These are phyloP conservation scores for Drosophila murphyi DNA, from an alignment of 1,140 invertebrate species.

Conservation along the genomic window DNA sequence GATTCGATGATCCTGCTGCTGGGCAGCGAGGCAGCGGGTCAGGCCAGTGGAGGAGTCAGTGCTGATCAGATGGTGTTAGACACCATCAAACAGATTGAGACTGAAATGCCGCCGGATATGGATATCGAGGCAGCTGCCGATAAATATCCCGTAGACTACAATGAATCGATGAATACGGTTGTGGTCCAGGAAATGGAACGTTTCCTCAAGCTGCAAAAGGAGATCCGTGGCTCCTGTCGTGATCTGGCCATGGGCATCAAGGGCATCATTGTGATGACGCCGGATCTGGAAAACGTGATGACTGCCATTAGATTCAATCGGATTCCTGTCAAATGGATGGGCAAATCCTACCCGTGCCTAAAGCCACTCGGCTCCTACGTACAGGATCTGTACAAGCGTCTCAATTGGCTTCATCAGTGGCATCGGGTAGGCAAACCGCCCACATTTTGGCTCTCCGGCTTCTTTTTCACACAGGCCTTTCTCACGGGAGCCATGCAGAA, in stretches of 20 bases:
- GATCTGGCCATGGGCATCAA: slow-evolving; percentile 93
- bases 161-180: slow-evolving; percentile 97
- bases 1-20: slow-evolving; percentile 87
- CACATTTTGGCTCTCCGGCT: slow-evolving; percentile 96
- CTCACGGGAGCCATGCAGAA: slow-evolving; percentile 96
- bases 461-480: slow-evolving; percentile 97
- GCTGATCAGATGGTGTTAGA: slow-evolving; percentile 87
- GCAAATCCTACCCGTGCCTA: slow-evolving; percentile 94
- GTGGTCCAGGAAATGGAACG: slow-evolving; percentile 96
- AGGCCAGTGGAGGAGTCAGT: slow-evolving; percentile 86
- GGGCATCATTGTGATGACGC: slow-evolving; percentile 94
- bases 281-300: slow-evolving; percentile 90
- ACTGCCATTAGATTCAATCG: slow-evolving; percentile 89
- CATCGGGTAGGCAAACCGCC: slow-evolving; percentile 87
- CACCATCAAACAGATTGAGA: slow-evolving; percentile 90
- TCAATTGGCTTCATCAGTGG: slow-evolving; percentile 92
- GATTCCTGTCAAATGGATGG: slow-evolving; percentile 92
- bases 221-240: slow-evolving; percentile 88
- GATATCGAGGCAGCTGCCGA: slow-evolving; percentile 89
- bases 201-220: slow-evolving; percentile 91
- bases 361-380: slow-evolving; percentile 95
- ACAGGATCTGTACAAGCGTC: slow-evolving; percentile 91
- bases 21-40: slow-evolving; percentile 80
- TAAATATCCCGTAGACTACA: slow-evolving; percentile 92
- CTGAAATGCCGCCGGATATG: slow-evolving; percentile 89